A percentile compares a stretch with the other conserved stretches of the same genome.
Conservation (phyloP, 2,797 vertebrate species). For the Bovichtus variegatus region DNA sequence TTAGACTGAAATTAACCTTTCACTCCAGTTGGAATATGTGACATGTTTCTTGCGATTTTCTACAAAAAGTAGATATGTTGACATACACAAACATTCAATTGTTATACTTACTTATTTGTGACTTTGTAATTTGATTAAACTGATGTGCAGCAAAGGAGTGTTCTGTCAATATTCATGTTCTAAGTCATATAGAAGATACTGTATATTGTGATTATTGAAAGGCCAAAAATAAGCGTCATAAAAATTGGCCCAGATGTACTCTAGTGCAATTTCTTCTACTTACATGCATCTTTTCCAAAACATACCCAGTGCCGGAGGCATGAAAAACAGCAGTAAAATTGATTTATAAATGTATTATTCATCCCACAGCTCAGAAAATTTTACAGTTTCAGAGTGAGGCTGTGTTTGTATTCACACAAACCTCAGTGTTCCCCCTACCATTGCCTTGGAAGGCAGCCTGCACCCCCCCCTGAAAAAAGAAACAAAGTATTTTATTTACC, state of each 20-base stretch:
- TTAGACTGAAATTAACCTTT: background rate
- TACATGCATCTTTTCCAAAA: background rate
- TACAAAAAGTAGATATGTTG: background rate
- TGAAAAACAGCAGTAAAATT: background rate
- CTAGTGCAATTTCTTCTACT: background rate
- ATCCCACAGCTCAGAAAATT: conserved; percentile 5
- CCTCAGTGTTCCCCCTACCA: background rate
- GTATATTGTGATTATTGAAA: no score
- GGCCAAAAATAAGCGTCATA: conserved; percentile 1
- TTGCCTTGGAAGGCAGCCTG: no score
- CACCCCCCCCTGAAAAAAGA: no score
- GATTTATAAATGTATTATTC: conserved; percentile 1
- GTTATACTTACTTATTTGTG: conserved; percentile 7
- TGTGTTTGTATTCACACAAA: background rate
- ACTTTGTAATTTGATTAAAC: conserved; percentile 42
- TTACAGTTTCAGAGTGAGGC: conserved; percentile 1
- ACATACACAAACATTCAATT: background rate
- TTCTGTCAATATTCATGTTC: background rate
- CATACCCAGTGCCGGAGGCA: background rate
- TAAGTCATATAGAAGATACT: background rate
- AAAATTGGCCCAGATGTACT: background rate
- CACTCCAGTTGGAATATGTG: background rate
- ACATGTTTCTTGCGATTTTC: conserved; percentile 5
- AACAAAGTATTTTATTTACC: no score
- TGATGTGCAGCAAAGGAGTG: background rate